Percentiles rank a stretch among this genome's conserved stretches.
Conservation (phyloP, 2,797 vertebrate genomes). For the Hyperoplus immaculatus region DNA sequence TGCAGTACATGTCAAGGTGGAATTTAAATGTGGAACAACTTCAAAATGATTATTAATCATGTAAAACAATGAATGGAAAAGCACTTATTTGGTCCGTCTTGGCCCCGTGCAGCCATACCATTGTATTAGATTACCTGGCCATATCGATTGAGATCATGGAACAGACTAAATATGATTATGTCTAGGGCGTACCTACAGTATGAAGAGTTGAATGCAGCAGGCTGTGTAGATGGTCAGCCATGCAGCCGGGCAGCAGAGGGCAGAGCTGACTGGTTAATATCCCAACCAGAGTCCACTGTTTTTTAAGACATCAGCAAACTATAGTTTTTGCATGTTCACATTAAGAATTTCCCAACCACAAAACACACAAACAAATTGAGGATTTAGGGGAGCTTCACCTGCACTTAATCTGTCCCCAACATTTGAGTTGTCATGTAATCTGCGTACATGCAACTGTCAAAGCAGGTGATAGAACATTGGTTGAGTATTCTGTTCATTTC, state of each 20-base stretch:
- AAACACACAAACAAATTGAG: neutral
- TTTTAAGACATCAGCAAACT: neutral
- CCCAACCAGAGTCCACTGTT: conserved; percentile 9
- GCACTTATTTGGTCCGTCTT: neutral
- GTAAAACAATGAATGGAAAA: neutral
- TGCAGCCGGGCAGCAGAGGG: conserved; percentile 59
- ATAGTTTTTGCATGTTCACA: neutral
- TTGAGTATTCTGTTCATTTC: neutral
- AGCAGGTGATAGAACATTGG: neutral
- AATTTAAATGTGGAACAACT: conserved; percentile 16
- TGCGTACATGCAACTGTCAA: neutral
- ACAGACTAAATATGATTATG: conserved; percentile 37
- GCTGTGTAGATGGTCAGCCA: conserved; percentile 22
- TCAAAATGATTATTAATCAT: conserved; percentile 29
- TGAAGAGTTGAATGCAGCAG: conserved; percentile 13
- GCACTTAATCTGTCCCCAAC: neutral
- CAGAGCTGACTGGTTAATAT: conserved; percentile 50
- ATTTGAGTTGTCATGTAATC: neutral
- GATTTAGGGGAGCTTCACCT: neutral
- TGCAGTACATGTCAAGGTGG: conserved; percentile 35
- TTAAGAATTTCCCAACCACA: neutral
- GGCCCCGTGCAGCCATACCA: neutral
- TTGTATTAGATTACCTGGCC: conserved; percentile 16
- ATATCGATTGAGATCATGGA: conserved; percentile 27
- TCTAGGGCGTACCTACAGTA: neutral